Base-by-base conservation (phyloP, 2,113 vertebrate species). In the Sturnus vulgaris region DNA sequence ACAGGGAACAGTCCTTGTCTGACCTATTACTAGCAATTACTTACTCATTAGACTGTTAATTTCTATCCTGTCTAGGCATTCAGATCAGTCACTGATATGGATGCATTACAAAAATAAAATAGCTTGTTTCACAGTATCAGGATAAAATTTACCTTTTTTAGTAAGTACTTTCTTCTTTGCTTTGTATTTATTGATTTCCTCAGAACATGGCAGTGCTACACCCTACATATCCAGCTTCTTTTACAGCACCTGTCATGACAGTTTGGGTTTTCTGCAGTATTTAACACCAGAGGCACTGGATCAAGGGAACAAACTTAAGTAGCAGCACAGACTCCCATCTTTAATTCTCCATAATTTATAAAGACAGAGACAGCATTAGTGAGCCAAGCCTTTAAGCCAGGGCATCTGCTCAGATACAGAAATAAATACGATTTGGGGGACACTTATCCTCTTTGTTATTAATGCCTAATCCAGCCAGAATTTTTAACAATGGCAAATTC, bases 351-450 rank as follows among this genome's bases (percentile, higher is more conserved):
- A 47, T 95, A 94, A 94, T 92, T 76, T 73, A 39, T 64, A 68
- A 78, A 90, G 93, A 88, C 84, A 80, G 33, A 82, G 84, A 96
- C 27, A 44, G 93, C 84, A 93, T 96, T 96, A 97, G 90, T n/a
- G 44, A 92, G 93, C 73, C 89, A 96, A 97, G 93, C 94, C 93
- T 95, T 86, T 95, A 96, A 97, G 86, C 92, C 6, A 2, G 11
- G 70, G 88, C 97, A 98, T 95, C 94, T 96, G 96, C 89, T 95
- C 80, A 82, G 93, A 55, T 79, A 94, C 95, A 97, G 87, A 97
- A 97, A 97, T 97, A 98, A 97, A 96, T 79, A 94, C 44, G 33
- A 93, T 90, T 77, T 84, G 30, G 56, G 66, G 93, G 68, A 80
- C 61, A 39, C 72, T 77, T 90, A 95, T 78, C 92, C 92, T 88